phyloP scores from a whole-genome alignment of 2,797 vertebrate genomes.

The Acomys russatus region DNA sequence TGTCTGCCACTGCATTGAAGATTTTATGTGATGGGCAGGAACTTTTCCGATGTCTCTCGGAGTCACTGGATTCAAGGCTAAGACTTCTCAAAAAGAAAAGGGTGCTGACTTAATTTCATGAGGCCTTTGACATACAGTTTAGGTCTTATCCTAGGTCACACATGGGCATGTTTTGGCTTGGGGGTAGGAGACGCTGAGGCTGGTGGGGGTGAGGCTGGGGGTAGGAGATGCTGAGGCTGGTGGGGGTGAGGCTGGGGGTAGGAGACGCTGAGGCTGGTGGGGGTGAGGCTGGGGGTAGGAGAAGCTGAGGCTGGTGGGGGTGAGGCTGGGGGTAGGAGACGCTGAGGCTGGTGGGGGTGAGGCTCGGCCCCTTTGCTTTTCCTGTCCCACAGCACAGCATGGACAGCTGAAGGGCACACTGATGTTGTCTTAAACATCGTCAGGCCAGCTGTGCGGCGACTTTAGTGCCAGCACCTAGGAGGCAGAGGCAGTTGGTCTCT shows the following conservation, averaged over 20 bases:
- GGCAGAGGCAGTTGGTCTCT: not conserved
- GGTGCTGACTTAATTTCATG: not conserved
- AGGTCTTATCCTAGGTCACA: not conserved
- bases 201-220: no score
- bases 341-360: not conserved
- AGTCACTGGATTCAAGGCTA: not conserved
- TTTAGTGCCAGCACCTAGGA: not conserved
- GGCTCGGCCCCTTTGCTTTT: not conserved
- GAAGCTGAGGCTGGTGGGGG: no score
- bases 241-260: not conserved
- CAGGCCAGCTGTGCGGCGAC: no score
- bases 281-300: not conserved
- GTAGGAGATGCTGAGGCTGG: not conserved
- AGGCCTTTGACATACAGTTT: not conserved
- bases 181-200: not conserved
- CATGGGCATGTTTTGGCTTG: not conserved
- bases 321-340: not conserved
- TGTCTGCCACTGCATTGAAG: not conserved
- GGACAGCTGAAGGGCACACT: no score
- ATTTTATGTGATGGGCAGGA: no score
- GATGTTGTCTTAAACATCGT: no score
- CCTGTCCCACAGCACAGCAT: not conserved
- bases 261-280: not conserved
- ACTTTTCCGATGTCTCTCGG: not conserved
- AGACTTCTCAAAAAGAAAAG: not conserved